These are phyloP conservation scores for Brachyrhaphis roseni DNA, from an alignment of 2,797 vertebrate genomes.

Conservation along the genomic window DNA sequence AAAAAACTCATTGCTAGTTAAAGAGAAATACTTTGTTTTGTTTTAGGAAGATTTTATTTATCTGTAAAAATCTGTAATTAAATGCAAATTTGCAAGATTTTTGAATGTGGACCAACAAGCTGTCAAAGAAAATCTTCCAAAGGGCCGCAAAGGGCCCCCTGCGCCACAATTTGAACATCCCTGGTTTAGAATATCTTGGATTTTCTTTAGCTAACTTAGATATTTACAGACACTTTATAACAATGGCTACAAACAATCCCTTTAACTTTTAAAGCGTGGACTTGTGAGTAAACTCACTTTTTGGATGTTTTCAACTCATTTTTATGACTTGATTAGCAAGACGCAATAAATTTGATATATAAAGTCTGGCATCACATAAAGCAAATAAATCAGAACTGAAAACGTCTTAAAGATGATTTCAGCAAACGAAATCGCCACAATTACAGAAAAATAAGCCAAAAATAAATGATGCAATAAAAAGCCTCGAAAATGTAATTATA, in stretches of 20 bases:
- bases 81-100: no score
- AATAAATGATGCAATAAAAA: constrained; percentile 9
- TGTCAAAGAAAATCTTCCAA: no score
- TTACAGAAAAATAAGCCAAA: constrained; percentile 2
- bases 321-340: neutral
- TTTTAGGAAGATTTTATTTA: no score
- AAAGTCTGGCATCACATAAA: neutral
- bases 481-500: neutral
- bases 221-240: neutral
- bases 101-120: no score
- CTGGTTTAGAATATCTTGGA: neutral
- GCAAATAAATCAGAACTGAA: neutral
- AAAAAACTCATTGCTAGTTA: no score
- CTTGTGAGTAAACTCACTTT: neutral
- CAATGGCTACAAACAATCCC: neutral
- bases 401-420: neutral
- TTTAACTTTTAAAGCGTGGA: neutral
- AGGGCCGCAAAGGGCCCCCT: no score
- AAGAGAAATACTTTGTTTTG: no score
- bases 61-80: no score
- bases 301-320: neutral
- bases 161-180: no score
- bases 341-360: neutral
- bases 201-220: no score
- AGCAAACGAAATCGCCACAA: neutral